Conservation (phyloP, 53 echinoderm and acorn worm species). For the Temnopleurus reevesii region DNA sequence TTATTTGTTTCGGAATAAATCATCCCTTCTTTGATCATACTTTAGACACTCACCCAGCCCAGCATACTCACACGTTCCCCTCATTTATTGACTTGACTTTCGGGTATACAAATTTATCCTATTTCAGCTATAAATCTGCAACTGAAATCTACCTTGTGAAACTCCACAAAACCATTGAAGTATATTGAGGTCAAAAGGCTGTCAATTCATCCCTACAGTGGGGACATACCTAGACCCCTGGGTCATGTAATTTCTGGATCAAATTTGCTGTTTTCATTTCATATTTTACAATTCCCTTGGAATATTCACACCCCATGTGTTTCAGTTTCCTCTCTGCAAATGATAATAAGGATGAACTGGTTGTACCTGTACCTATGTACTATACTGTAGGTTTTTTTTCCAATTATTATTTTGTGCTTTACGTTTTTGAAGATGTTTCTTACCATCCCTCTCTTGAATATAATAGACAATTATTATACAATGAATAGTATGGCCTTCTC, state of each 20-base stretch:
- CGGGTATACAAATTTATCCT: not conserved
- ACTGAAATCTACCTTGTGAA: not conserved
- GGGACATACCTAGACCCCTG: slow-evolving; percentile 11
- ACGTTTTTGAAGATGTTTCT: too few relatives aligned
- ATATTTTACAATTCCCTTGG: not conserved
- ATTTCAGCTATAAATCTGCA: not conserved
- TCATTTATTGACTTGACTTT: not conserved
- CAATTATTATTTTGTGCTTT: too few relatives aligned
- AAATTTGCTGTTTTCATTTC: not conserved
- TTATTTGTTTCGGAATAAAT: not conserved
- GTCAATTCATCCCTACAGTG: not conserved
- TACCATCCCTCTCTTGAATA: too few relatives aligned
- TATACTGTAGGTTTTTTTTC: too few relatives aligned
- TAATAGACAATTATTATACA: too few relatives aligned
- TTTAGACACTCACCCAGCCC: too few relatives aligned
- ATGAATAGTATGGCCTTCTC: too few relatives aligned
- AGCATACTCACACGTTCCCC: not conserved
- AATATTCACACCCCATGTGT: not conserved
- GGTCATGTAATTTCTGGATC: not conserved
- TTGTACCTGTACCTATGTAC: too few relatives aligned
- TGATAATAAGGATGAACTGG: too few relatives aligned
- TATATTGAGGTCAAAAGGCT: slow-evolving; percentile 11
- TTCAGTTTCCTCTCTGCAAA: not conserved
- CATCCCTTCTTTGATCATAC: too few relatives aligned
- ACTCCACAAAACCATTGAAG: not conserved